A percentile compares a stretch with the other conserved stretches of the same genome.
phyloP scores from a whole-genome alignment of 2,888 invertebrate species.

The Spisula solida region DNA sequence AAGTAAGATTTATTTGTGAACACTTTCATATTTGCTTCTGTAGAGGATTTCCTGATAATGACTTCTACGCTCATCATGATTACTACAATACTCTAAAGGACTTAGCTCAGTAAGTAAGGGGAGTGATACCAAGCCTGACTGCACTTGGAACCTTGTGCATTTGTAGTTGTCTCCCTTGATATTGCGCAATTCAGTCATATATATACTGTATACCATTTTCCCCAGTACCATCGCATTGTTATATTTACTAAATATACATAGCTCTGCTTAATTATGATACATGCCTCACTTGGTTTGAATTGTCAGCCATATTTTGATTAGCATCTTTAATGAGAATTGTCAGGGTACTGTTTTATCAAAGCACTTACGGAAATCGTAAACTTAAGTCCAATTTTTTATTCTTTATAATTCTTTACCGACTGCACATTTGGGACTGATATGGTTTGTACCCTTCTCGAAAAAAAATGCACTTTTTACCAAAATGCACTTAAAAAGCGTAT shows the following conservation, averaged over 20 bases:
- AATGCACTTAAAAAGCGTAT: no score
- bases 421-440: no score
- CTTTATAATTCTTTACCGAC: no score
- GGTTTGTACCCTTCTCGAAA: no score
- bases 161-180: conserved; percentile 21
- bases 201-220: background rate
- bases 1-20: background rate
- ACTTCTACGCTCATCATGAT: conserved; percentile 69
- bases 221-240: background rate
- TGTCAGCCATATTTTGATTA: no score
- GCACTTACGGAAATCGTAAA: no score
- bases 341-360: no score
- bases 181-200: background rate
- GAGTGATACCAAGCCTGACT: conserved; percentile 26
- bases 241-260: background rate
- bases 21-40: conserved; percentile 34
- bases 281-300: no score
- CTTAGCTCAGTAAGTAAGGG: conserved; percentile 89
- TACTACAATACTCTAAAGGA: conserved; percentile 84
- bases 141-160: conserved; percentile 28
- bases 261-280: background rate
- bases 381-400: no score
- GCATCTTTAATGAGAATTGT: no score
- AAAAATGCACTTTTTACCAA: no score
- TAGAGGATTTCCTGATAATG: conserved; percentile 53